These are phyloP conservation scores for Rutpela maculata DNA, from an alignment of 2,888 invertebrate genomes.

Conservation along the genomic window DNA sequence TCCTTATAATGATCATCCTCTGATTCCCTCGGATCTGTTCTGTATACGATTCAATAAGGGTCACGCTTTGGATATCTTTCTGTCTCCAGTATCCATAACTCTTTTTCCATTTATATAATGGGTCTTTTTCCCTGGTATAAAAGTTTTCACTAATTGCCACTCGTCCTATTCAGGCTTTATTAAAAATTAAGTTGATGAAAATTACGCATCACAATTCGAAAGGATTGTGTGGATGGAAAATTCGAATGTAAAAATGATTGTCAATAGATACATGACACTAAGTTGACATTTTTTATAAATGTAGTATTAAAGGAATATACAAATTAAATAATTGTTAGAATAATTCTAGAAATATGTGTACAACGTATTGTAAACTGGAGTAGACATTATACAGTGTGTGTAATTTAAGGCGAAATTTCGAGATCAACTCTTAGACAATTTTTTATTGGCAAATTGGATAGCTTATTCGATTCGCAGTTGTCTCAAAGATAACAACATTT, in stretches of 20 bases:
- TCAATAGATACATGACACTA: too few species aligned
- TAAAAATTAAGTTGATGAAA: conserved; percentile 28
- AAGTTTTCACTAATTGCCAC: conserved; percentile 29
- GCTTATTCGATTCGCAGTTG: too few species aligned
- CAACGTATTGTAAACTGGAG: too few species aligned
- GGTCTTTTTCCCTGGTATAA: conserved; percentile 5
- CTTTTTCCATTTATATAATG: conserved; percentile 38
- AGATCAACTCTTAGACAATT: too few species aligned
- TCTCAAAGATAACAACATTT: too few species aligned
- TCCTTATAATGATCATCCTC: conserved; percentile 72
- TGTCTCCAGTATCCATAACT: conserved; percentile 23
- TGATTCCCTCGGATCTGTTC: conserved; percentile 64
- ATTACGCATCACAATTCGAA: not conserved
- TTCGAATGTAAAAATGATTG: not conserved
- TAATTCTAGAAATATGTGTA: too few species aligned
- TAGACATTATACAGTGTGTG: too few species aligned
- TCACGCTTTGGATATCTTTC: conserved; percentile 46
- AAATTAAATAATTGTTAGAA: too few species aligned
- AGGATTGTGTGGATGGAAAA: not conserved
- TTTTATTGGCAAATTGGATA: too few species aligned
- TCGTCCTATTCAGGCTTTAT: not conserved
- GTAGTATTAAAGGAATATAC: not conserved
- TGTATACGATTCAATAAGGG: conserved; percentile 64
- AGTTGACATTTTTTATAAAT: too few species aligned
- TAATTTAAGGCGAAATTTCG: too few species aligned